Conservation (phyloP, 2,888 invertebrate species). For the Phyto melanocephala region DNA sequence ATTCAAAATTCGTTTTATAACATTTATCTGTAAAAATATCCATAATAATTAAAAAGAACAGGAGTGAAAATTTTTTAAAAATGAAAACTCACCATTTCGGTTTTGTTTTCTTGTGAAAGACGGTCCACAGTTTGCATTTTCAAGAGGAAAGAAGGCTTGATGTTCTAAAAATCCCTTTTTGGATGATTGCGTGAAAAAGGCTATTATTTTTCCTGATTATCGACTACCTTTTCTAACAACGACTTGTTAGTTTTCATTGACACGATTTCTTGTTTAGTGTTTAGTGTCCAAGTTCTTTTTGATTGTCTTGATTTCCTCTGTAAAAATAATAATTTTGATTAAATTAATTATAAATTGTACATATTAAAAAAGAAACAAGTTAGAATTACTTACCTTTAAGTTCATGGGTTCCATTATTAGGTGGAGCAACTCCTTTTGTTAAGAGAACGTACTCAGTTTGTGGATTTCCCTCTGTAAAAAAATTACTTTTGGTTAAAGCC, state of each 20-base stretch:
- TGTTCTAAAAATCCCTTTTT: not conserved
- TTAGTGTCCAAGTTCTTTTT: not conserved
- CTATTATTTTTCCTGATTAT: not conserved
- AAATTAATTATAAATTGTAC: not conserved
- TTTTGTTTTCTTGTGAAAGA: not conserved
- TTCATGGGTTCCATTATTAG: too few species aligned
- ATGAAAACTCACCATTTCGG: too few species aligned
- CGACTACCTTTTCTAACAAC: not conserved
- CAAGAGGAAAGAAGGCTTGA: not conserved
- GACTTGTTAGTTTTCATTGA: not conserved
- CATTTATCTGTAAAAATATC: not conserved
- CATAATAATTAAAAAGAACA: not conserved
- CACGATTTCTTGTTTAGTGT: not conserved
- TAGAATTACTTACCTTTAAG: not conserved
- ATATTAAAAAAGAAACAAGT: not conserved
- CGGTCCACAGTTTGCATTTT: not conserved
- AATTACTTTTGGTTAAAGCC: too few species aligned
- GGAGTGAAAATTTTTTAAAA: not conserved
- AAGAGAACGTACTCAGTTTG: too few species aligned
- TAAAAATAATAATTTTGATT: not conserved
- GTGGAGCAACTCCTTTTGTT: too few species aligned
- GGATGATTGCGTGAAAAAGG: not conserved
- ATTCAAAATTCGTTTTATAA: too few species aligned
- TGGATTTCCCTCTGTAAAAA: too few species aligned
- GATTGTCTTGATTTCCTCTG: not conserved